Evolutionary conservation across 2,888 invertebrate species (phyloP), one percentile per base, ranked within the genome.

Genomic region (Rhagonycha lutea): DNA sequence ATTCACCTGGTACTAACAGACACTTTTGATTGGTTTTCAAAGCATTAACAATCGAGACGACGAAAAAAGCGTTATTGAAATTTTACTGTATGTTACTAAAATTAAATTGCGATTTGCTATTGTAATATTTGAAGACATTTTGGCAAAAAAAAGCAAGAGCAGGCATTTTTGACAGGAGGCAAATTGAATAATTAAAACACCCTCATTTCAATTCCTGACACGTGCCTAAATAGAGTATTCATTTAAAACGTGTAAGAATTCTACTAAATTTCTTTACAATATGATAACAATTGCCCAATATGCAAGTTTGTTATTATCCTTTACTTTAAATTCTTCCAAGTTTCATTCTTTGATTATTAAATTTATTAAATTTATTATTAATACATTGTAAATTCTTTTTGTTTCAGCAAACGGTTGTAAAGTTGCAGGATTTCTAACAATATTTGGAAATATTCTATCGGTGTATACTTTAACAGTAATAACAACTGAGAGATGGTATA

Each of bases 401-500:
- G 14, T 80, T 83, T 14, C 79, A 89, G 89, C 92, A 73, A 85
- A 87, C 80, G 92, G 92, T 1, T 93, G 93, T 82, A 87, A 89
- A 79, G 88, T 92, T 14, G 92, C 92, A 0, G 93, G 93, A 0
- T 92, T 92, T 83, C 86, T 93, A 69, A 92, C 92, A 0, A 90
- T 92, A 10, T 92, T 92, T 83, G 91, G 91, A 28, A 90, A 91
- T 73, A 91, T 92, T 81, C 87, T 93, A 67, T 92, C 92, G 70
- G 92, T 93, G 3, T 92, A 91, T 85, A 92, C 92, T 0, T 86
- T 93, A 81, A 90, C 92, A 0, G 89, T 93, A 60, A 92, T 93
- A 80, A 92, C 92, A 0, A 87, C 91, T 63, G 92, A 92, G 84
- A 86, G 92, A 4, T 89, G 89, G 89, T 89, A 89, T 81, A 90